phyloP scores from a whole-genome alignment of 2,888 invertebrate genomes.

The Bellardia pandia region DNA sequence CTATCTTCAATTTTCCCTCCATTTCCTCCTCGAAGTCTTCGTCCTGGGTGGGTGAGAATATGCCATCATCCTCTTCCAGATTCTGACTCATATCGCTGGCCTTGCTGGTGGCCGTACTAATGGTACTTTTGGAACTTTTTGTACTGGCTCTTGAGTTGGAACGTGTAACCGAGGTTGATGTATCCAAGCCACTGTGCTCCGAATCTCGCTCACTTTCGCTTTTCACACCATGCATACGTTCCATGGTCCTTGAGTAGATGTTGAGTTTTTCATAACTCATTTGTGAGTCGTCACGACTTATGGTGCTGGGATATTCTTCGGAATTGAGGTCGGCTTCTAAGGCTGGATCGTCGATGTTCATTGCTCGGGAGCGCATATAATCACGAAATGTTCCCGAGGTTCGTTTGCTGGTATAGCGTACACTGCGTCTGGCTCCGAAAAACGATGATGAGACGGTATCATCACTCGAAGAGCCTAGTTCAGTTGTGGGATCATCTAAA shows the following conservation, averaged over 20 bases:
- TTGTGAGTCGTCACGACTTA: slow-evolving; percentile 80
- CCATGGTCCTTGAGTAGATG: slow-evolving; percentile 86
- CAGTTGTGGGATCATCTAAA: slow-evolving; percentile 79
- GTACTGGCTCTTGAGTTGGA: slow-evolving; percentile 73
- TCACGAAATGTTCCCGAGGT: slow-evolving; percentile 84
- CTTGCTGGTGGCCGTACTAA: slow-evolving; percentile 76
- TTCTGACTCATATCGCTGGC: slow-evolving; percentile 74
- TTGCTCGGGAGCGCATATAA: slow-evolving; percentile 83
- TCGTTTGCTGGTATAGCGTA: slow-evolving; percentile 84
- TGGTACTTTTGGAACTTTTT: slow-evolving; percentile 72
- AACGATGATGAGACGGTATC: slow-evolving; percentile 84
- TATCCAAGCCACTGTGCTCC: slow-evolving; percentile 77
- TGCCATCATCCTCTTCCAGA: slow-evolving; percentile 79
- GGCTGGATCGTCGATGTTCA: slow-evolving; percentile 81
- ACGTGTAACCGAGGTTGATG: slow-evolving; percentile 72
- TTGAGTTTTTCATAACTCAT: slow-evolving; percentile 80
- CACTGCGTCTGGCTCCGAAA: slow-evolving; percentile 83
- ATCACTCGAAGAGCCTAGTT: slow-evolving; percentile 83
- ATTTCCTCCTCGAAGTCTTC: slow-evolving; percentile 79
- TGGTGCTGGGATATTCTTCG: slow-evolving; percentile 81
- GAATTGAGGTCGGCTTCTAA: slow-evolving; percentile 80
- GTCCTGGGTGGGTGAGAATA: slow-evolving; percentile 80
- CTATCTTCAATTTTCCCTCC: slow-evolving; percentile 76
- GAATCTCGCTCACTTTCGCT: slow-evolving; percentile 79
- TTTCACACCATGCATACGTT: slow-evolving; percentile 86